Conservation (phyloP, 1,140 invertebrate genomes). For the Panulirus ornatus region DNA sequence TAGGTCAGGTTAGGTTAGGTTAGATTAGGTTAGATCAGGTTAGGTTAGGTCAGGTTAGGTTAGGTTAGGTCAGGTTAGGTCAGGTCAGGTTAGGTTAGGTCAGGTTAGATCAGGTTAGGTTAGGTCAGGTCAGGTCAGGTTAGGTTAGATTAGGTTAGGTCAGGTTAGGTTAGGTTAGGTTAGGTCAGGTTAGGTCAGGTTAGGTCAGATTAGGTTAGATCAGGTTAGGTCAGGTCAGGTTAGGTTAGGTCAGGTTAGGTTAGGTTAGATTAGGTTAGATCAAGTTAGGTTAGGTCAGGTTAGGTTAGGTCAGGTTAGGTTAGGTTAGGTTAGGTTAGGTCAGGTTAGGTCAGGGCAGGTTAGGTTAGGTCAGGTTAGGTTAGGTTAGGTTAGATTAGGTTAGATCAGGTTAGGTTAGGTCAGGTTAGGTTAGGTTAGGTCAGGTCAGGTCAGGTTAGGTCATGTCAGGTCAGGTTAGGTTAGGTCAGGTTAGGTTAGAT, state of each 20-base stretch:
- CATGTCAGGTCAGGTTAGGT: no score
- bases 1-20: conserved; percentile 27
- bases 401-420: no score
- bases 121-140: background rate
- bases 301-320: no score
- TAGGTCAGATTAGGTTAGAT: conserved; percentile 6
- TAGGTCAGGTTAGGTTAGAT: no score
- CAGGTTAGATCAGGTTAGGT: background rate
- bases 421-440: no score
- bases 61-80: background rate
- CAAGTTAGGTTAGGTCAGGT: no score
- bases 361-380: no score
- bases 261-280: conserved; percentile 28
- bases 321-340: no score
- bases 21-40: conserved; percentile 21
- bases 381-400: no score
- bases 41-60: conserved; percentile 1
- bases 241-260: conserved; percentile 23
- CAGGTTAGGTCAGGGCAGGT: no score
- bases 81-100: background rate
- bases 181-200: conserved; percentile 32
- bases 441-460: no score
- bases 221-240: conserved; percentile 6
- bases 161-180: conserved; percentile 33
- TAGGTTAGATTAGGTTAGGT: conserved; percentile 30